Base-by-base conservation (phyloP, 2,797 vertebrate species). In the Falco columbarius region DNA sequence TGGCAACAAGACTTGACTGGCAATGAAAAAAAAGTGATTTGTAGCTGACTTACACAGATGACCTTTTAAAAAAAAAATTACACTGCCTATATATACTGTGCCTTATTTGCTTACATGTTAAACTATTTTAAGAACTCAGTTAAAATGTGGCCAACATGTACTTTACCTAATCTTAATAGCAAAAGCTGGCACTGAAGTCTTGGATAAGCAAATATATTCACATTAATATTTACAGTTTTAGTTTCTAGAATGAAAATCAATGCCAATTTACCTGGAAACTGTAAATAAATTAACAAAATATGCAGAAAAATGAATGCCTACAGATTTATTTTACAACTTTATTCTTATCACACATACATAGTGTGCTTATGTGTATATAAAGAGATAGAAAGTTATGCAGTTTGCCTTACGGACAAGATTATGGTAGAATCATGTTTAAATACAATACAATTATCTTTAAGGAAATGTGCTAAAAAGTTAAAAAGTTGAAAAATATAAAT, bases 101-200 rank as follows among this genome's bases (percentile, higher is more conserved):
- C 27, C 36, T 91, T 94, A 40, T 95, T 97, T 96, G 91, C 82
- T 87, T 90, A 85, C 80, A 85, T 27, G 56, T 84, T 91, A 70
- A 95, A 86, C 82, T 93, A 36, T 47, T 85, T 11, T 70, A 95
- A 89, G 85, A 91, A 76, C 71, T 76, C 44, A 66, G 90, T 90
- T 86, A 89, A 90, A 95, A 94, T 82, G 59, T 70, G 71, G 40
- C 80, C 74, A 90, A 54, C 55, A 75, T 63, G 63, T 93, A 94
- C 76, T 93, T 74, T 81, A 82, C 73, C 30, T 94, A 97, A 97
- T 95, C 95, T 97, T 96, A 95, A 95, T 93, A 73, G 71, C 81
- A 93, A 96, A 95, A 94, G 49, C 49, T 95, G 93, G 86, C 90
- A 94, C 71, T 75, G 30, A 77, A 56, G 58, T 85, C 71, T 91